Evolutionary conservation across 2,888 invertebrate species (phyloP), one percentile per base, ranked within the genome.

Genomic region (Cephus rjabovi): DNA sequence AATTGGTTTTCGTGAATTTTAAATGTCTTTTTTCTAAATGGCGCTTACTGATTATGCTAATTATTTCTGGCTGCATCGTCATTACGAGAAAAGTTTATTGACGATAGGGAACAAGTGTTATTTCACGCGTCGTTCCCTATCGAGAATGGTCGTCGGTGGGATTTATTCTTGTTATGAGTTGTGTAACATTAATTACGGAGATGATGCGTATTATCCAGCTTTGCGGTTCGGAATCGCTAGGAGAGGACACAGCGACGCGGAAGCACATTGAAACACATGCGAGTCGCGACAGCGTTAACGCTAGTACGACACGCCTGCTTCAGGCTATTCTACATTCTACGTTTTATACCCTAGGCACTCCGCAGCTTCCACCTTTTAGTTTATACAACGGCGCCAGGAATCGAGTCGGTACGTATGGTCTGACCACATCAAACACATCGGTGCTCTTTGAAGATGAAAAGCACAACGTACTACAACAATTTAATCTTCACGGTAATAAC

Each of bases 371-470:
- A 75, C 77, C 75, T 75, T 77, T 74, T 79, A 76, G 77, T 76
- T 76, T 79, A 75, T 82, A 83, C 79, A 79, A 83, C 40, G 40
- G 9, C 40, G 40, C 40, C 40, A 56, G 40, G 80, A 79, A 75
- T 78, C 71, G 86, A 84, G 81, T 73, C 75, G 76, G 79, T 68
- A 68, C 74, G 78, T 78, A 80, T 81, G 82, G 82, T 12, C 78
- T 81, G 81, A 83, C 87, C 88, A 87, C 88, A 87, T 87, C 88
- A 88, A 88, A 88, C 86, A 80, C 81, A 82, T 82, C 82, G 80
- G 83, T 84, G 81, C 82, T 79, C 87, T 88, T 88, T 87, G 89
- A 87, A 83, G 86, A 86, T 86, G 86, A 80, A 87, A 87, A 88
- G 87, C 86, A 85, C 81, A 82, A 75, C 83, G 83, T 85, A 83